Base-by-base conservation (phyloP, 2,888 invertebrate genomes). In the Amblyjoppa fuscipennis region DNA sequence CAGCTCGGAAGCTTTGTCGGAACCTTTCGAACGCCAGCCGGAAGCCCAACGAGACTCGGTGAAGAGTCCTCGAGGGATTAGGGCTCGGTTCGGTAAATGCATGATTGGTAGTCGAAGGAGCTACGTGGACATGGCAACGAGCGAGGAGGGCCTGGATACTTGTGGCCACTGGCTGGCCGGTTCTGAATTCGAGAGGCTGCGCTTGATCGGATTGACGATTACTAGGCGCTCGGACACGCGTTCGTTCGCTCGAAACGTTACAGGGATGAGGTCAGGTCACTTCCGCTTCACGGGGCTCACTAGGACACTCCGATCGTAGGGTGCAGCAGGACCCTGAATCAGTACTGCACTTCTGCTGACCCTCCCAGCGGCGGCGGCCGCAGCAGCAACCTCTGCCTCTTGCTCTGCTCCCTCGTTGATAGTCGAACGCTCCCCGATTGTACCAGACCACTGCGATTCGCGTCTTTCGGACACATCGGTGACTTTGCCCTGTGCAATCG, bases 1-100 rank as follows among this genome's bases (percentile, higher is more conserved):
- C 16, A 31, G 74, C 20, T 41, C 51, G 25, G 16, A 9, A 74
- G 41, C 11, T 51, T 20, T n/a, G 25, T 38, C 53, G 38, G 51
- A 45, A 79, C 31, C 73, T 53, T 73, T 80, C 41, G 41, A 45
- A 80, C 41, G 28, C 28, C 28, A 64, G 41, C 53, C 34, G 28
- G 53, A 73, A 59, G 11, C 3, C 80, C 31, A 70, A 76, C 64
- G 76, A 68, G 76, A 68, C 41, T 74, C 53, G 31, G 74, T 87
- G 89, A 89, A 91, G 91, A 92, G 93, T 92, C 90, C 92, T 92
- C 90, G 88, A 92, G 91, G 91, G 91, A 93, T 93, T 92, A 92
- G 91, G 89, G 86, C 83, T 64, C 88, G 89, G 90, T 91, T 77
- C 79, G 81, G 89, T 92, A 90, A 92, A 92, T 91, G 91, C 91